Base-by-base conservation (phyloP, 1,140 invertebrate genomes). In the Penaeus chinensis region DNA sequence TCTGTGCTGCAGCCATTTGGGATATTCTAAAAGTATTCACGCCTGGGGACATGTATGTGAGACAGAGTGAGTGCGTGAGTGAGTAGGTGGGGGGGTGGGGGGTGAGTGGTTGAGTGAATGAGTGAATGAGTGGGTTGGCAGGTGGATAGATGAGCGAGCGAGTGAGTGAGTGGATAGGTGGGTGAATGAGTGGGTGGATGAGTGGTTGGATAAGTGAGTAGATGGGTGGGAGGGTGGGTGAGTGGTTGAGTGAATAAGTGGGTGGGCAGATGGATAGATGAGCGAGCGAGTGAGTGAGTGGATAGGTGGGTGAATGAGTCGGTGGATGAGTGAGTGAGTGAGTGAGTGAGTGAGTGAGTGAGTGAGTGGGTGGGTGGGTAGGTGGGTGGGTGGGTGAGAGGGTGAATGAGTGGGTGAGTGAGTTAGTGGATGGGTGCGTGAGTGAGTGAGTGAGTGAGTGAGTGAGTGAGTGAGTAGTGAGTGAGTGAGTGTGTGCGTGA, bases 11-110 rank as follows among this genome's bases (percentile, higher is more conserved):
- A 42, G 37, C 37, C 37, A 42, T 42, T 42, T 42, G 7, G 37
- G 37, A 42, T 42, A 42, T 2, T 42, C 37, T 42, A 42, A 42
- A 42, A 42, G 37, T 42, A 42, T 42, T 42, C 37, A 42, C 37
- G 20, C 4, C 2, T 66, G 65, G 20, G 65, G 20, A 11, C 24
- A 4, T 66, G 20, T 22, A 27, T 22, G 65, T 22, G 65, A 66
- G 65, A 27, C 20, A 7, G 65, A 7, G 20, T 27, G 20, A 7
- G 37, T 42, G 3, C 5, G 20, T 27, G 3, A 0, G 65, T 66
- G 4, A 0, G 65, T 66, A 4, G 0, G 3, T 27, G 20, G 4
- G 37, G 0, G 3, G 4, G 20, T 27, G 3, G 4, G 0, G 3
- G 4, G 20, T 27, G 3, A 0, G 65, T 66, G 4, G 0, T 3